Evolutionary conservation across 2,797 vertebrate species (phyloP), one percentile per base, ranked within the genome.

Genomic region (Gadopsis bispinosus): DNA sequence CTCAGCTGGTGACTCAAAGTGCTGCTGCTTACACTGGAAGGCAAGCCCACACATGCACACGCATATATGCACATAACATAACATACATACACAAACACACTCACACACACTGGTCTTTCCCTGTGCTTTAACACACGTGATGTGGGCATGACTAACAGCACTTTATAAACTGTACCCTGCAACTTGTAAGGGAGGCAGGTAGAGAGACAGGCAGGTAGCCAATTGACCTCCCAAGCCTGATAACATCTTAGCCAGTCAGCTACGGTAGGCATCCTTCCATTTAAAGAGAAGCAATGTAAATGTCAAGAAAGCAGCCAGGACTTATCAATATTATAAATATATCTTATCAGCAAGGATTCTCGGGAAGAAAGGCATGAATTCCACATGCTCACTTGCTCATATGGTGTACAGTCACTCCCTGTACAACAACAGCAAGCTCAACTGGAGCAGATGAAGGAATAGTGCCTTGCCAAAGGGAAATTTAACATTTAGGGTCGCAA

Each of bases 1-100:
- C 64, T 84, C 77, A 45, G 54, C 75, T 65, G 65, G 64, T 86
- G 79, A 85, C 35, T 66, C 70, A 41, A 51, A 70, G 56, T 63
- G 26, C 48, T 45, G 65, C 65, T 19, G 17, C 53, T 33, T 68
- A 65, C 60, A 51, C n/a, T 45, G 29, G 20, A 56, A 10, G 39
- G 17, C 41, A 51, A 67, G 1, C 20, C n/a, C 63, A 75, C 17
- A 86, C 71, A 64, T 51, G 66, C 35, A 37, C 20, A 63, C 0
- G 14, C 37, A 7, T 22, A 29, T 31, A 14, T 45, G 19, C 45
- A 69, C 35, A 20, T 33, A 22, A 37, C 55, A 48, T 20, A 22
- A 39, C 37, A 39, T 39, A 39, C 37, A 11, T 39, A 39, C 37
- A 39, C 37, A 65, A 5, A 48, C 0, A n/a, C 19, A 50, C 33